These are phyloP conservation scores for Sipunculus nudus DNA, from an alignment of 2,888 invertebrate genomes.

Conservation along the genomic window DNA sequence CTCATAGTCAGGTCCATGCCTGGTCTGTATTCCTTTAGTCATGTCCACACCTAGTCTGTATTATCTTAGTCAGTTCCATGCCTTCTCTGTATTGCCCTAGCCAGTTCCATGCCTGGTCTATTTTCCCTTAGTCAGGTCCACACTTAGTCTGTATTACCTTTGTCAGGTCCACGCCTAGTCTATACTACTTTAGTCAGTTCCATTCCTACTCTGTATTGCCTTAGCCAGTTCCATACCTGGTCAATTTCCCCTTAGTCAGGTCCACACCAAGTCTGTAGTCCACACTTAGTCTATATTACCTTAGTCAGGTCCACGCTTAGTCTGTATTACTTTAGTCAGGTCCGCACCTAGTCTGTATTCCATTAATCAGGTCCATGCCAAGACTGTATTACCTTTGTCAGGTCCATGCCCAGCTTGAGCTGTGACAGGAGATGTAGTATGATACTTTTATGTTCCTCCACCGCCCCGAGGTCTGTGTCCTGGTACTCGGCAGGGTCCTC, in stretches of 20 bases:
- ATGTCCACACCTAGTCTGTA: not conserved
- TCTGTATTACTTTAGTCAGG: no score
- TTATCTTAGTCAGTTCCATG: slow-evolving; percentile 10
- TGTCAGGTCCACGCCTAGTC: not conserved
- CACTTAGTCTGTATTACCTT: not conserved
- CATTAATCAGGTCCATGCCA: not conserved
- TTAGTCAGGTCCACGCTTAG: no score
- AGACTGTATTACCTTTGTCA: slow-evolving; percentile 68
- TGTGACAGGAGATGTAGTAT: slow-evolving; percentile 69
- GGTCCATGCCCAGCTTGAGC: slow-evolving; percentile 70
- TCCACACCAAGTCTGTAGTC: no score
- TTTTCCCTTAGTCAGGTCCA: slow-evolving; percentile 8
- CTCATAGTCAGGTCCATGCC: slow-evolving; percentile 5
- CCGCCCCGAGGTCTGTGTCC: slow-evolving; percentile 60
- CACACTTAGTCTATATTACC: no score
- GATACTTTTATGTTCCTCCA: slow-evolving; percentile 67
- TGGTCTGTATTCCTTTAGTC: not conserved
- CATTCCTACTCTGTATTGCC: no score
- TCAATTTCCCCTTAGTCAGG: no score
- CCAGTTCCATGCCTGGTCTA: not conserved
- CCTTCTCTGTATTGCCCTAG: not conserved
- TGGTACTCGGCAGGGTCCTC: slow-evolving; percentile 58
- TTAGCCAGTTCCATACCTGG: no score
- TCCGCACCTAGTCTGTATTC: no score
- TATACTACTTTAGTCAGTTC: no score